Conservation (phyloP, 2,113 vertebrate species). For the Heterotis niloticus region DNA sequence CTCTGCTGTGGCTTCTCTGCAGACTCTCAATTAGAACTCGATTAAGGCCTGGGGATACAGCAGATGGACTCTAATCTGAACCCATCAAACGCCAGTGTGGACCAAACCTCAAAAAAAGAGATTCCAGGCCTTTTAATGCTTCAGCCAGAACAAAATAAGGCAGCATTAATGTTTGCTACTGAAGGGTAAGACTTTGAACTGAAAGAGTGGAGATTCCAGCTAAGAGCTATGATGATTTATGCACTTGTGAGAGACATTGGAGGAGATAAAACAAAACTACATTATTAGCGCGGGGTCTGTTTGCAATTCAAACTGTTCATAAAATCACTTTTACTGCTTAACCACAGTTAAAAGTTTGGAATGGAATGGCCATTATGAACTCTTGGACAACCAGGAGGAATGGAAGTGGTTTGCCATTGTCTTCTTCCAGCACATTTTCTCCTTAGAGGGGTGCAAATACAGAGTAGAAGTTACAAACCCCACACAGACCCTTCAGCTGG, state of each 20-base stretch:
- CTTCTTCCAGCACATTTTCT: too few species aligned
- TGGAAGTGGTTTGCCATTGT: too few species aligned
- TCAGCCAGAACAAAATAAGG: not conserved
- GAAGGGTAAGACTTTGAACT: not conserved
- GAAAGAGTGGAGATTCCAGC: not conserved
- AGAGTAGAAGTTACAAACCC: too few species aligned
- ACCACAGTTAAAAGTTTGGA: too few species aligned
- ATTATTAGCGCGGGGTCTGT: not conserved
- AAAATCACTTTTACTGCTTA: too few species aligned
- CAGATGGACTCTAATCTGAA: not conserved
- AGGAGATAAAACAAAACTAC: too few species aligned
- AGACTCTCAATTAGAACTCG: conserved; percentile 5
- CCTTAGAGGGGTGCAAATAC: too few species aligned
- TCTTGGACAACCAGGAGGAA: too few species aligned
- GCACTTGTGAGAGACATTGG: not conserved
- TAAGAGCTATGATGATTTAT: not conserved
- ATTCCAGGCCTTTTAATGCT: not conserved
- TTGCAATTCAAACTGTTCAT: not conserved
- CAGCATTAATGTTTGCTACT: not conserved
- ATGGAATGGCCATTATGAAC: too few species aligned
- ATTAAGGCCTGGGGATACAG: not conserved
- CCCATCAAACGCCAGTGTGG: not conserved
- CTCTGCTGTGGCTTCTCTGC: not conserved
- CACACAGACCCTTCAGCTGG: too few species aligned
- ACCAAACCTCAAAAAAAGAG: not conserved